These are phyloP conservation scores for Heliconius hortense DNA, from an alignment of 2,888 invertebrate genomes.

Conservation along the genomic window DNA sequence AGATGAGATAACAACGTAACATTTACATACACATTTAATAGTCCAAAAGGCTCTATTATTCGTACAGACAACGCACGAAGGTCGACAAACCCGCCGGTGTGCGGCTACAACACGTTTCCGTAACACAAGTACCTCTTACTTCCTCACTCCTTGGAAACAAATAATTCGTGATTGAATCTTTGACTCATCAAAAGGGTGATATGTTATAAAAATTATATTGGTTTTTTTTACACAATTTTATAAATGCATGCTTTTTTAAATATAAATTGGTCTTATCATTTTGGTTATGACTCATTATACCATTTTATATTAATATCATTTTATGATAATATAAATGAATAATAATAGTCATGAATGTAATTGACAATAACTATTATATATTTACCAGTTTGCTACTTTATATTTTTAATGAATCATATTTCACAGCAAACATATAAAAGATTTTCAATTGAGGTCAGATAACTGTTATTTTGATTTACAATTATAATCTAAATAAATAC, in stretches of 20 bases:
- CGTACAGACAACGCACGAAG: constrained; percentile 44
- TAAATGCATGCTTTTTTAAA: neutral
- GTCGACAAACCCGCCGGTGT: constrained; percentile 50
- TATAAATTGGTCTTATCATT: neutral
- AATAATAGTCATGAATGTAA: neutral
- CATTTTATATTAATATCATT: neutral
- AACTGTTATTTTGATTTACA: neutral
- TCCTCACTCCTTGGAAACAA: constrained; percentile 41
- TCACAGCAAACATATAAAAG: neutral
- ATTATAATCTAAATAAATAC: neutral
- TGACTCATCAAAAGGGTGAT: constrained; percentile 3
- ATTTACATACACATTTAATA: neutral
- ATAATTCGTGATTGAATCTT: constrained; percentile 10
- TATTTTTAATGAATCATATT: neutral
- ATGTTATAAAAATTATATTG: neutral
- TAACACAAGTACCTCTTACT: constrained; percentile 44
- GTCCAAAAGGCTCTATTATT: constrained; percentile 19
- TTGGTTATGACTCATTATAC: neutral
- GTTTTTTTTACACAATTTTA: neutral
- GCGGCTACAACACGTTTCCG: constrained; percentile 48
- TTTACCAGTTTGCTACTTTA: neutral
- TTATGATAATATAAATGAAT: neutral
- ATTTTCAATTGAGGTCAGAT: neutral
- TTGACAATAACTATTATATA: neutral
- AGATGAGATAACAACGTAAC: constrained; percentile 10